Evolutionary conservation across 2,797 vertebrate species (phyloP).

Genomic region (Denticeps clupeoides): DNA sequence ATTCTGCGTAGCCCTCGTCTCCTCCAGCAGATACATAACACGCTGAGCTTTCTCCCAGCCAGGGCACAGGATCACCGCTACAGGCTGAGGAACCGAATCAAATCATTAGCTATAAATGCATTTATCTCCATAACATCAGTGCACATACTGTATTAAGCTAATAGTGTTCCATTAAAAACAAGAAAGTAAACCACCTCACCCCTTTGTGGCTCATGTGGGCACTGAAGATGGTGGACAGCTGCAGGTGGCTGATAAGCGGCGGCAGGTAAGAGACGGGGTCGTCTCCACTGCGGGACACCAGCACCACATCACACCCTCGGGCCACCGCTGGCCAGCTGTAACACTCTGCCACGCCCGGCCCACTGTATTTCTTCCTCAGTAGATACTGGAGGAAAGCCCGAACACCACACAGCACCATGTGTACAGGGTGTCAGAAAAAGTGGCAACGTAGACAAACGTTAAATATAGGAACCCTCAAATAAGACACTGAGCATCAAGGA

Average conservation of each 20-base stretch:
- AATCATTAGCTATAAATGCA: no score
- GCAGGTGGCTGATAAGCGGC: constrained; percentile 70
- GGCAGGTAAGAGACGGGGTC: constrained; percentile 71
- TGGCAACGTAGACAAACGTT: no score
- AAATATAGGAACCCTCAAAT: no score
- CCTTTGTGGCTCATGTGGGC: constrained; percentile 47
- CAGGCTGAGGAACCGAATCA: constrained; percentile 62
- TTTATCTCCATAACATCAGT: no score
- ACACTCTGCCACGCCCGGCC: constrained; percentile 54
- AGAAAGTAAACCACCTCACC: no score
- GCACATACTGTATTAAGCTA: neutral
- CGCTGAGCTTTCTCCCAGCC: constrained; percentile 74
- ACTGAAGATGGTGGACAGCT: constrained; percentile 46
- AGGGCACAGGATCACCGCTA: constrained; percentile 78
- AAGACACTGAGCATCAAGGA: no score
- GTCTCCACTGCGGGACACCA: constrained; percentile 57
- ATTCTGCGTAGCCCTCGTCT: constrained; percentile 29
- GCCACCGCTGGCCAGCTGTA: constrained; percentile 79
- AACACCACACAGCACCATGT: neutral
- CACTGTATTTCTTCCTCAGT: constrained; percentile 33
- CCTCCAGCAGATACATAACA: constrained; percentile 63
- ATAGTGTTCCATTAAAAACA: neutral
- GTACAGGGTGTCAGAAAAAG: no score
- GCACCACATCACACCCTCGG: constrained; percentile 63
- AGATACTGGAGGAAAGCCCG: constrained; percentile 54